Conservation (phyloP, 2,797 vertebrate genomes). For the Mallotus villosus region DNA sequence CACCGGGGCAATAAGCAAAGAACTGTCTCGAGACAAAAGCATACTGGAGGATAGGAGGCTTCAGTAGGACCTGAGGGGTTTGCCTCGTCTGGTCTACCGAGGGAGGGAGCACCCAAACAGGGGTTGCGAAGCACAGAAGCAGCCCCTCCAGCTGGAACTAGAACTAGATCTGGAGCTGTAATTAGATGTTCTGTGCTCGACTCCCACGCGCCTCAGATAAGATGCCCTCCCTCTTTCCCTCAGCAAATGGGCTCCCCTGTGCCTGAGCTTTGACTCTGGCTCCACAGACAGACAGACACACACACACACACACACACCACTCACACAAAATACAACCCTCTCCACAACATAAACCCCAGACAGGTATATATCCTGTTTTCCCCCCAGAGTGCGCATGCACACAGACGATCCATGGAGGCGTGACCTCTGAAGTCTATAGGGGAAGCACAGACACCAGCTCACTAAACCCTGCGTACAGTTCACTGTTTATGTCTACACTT, state of each 20-base stretch:
- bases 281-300: slow-evolving; percentile 14
- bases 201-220: slow-evolving; percentile 63
- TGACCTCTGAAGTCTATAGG: not conserved
- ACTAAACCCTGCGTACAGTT: not conserved
- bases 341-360: not conserved
- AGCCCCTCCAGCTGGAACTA: slow-evolving; percentile 38
- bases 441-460: not conserved
- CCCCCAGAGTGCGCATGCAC: not conserved
- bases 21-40: too few species aligned
- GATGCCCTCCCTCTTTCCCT: slow-evolving; percentile 46
- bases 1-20: slow-evolving; percentile 39
- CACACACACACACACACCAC: not conserved
- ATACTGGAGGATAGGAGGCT: not conserved
- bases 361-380: not conserved
- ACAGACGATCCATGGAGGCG: not conserved
- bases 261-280: slow-evolving; percentile 30
- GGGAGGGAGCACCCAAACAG: slow-evolving; percentile 69
- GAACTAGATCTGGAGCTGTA: slow-evolving; percentile 53
- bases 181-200: slow-evolving; percentile 67
- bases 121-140: slow-evolving; percentile 55
- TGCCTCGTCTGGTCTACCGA: slow-evolving; percentile 56
- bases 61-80: slow-evolving; percentile 14
- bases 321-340: not conserved
- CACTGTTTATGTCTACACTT: too few species aligned
- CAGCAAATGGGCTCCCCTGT: slow-evolving; percentile 50